These are phyloP conservation scores for Athene noctua DNA, from an alignment of 2,113 vertebrate species.

Conservation along the genomic window DNA sequence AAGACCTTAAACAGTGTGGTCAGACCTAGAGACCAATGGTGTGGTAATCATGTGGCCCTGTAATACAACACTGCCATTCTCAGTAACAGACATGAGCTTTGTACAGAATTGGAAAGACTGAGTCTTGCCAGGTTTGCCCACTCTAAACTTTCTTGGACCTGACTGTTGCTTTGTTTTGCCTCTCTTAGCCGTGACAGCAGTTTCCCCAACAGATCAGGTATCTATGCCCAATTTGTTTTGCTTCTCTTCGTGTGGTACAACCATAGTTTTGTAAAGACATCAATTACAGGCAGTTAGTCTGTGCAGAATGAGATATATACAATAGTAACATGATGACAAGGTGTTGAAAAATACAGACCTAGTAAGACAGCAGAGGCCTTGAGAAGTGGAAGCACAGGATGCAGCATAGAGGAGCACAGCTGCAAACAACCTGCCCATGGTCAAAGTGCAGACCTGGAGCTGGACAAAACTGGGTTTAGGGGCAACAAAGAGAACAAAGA, in stretches of 20 bases:
- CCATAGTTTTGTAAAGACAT: neutral
- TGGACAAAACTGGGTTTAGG: neutral
- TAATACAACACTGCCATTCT: neutral
- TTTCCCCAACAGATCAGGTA: neutral
- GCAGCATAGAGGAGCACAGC: neutral
- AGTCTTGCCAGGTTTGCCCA: neutral
- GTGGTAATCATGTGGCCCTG: too few species aligned
- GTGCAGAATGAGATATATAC: too few species aligned
- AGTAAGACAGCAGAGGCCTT: neutral
- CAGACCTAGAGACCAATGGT: neutral
- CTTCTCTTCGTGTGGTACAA: accelerated
- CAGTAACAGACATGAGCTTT: neutral
- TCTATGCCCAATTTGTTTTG: neutral
- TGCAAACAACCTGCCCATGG: neutral
- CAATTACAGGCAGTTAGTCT: neutral
- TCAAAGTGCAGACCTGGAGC: neutral
- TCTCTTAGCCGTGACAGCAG: neutral
- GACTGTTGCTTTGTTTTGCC: neutral
- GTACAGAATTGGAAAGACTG: neutral
- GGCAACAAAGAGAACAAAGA: neutral
- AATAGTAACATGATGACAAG: neutral
- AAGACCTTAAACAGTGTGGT: neutral
- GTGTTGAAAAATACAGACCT: neutral
- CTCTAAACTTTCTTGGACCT: neutral
- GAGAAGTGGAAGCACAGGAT: neutral